Conservation (phyloP, 2,113 vertebrate genomes). For the Rhabdomys dilectus region DNA sequence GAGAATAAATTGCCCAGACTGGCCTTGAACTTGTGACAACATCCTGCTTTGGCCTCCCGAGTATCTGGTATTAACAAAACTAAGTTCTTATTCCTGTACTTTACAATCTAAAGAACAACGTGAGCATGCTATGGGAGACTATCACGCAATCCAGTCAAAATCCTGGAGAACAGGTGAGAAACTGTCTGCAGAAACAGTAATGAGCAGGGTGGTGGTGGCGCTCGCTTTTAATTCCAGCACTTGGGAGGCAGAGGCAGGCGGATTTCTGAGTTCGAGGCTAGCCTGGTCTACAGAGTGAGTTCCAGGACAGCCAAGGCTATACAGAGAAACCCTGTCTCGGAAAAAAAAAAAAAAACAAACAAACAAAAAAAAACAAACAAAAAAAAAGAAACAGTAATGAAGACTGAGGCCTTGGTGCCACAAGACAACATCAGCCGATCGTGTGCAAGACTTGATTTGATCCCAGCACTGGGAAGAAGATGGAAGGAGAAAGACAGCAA, state of each 20-base stretch:
- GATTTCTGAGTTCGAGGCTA: no score
- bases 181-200: not conserved
- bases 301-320: no score
- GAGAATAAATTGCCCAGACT: not conserved
- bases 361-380: no score
- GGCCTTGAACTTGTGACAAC: not conserved
- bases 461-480: no score
- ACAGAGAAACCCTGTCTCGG: no score
- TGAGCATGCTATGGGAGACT: not conserved
- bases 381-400: not conserved
- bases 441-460: not conserved
- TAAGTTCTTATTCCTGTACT: not conserved
- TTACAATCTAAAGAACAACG: not conserved
- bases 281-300: no score
- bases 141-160: not conserved
- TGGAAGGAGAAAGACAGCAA: not conserved
- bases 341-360: no score
- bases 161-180: not conserved
- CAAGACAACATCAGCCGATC: no score
- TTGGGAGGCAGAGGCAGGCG: no score
- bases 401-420: not conserved
- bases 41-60: not conserved
- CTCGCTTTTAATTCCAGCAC: no score
- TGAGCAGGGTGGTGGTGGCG: no score
- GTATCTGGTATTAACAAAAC: not conserved